phyloP scores from a whole-genome alignment of 2,888 invertebrate species.

The Drosophila aldrichi region DNA sequence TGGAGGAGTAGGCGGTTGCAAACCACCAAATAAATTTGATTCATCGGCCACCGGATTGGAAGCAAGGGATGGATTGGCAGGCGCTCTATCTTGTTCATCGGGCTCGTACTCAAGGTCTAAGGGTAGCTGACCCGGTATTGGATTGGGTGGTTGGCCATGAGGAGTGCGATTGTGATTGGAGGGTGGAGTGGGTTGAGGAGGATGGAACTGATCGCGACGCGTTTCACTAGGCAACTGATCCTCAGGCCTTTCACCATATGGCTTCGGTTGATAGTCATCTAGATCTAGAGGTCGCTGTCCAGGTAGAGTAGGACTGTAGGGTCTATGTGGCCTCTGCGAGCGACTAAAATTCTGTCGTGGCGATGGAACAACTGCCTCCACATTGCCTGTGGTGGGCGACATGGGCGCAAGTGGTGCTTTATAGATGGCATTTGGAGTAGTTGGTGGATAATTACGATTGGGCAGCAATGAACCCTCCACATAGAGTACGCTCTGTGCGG shows the following conservation, averaged over 20 bases:
- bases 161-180: not conserved
- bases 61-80: not conserved
- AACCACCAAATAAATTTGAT: slow-evolving; percentile 52
- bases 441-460: slow-evolving; percentile 80
- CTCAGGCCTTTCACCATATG: not conserved
- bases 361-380: slow-evolving; percentile 51
- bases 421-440: slow-evolving; percentile 50
- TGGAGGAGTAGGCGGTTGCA: slow-evolving; percentile 55
- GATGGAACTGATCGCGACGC: not conserved
- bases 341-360: slow-evolving; percentile 68
- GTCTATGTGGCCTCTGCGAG: slow-evolving; percentile 20
- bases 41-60: not conserved
- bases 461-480: slow-evolving; percentile 80
- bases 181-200: not conserved
- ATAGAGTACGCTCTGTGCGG: slow-evolving; percentile 70
- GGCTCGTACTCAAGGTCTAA: slow-evolving; percentile 42
- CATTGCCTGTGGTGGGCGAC: slow-evolving; percentile 42
- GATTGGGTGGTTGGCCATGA: not conserved
- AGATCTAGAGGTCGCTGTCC: slow-evolving; percentile 42
- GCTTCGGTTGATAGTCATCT: slow-evolving; percentile 36
- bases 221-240: not conserved
- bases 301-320: slow-evolving; percentile 4
- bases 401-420: slow-evolving; percentile 79
- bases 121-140: slow-evolving; percentile 29
- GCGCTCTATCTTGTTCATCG: not conserved